Evolutionary conservation across 1,140 invertebrate genomes (phyloP).

Genomic region (Drosophila parabipectinata): DNA sequence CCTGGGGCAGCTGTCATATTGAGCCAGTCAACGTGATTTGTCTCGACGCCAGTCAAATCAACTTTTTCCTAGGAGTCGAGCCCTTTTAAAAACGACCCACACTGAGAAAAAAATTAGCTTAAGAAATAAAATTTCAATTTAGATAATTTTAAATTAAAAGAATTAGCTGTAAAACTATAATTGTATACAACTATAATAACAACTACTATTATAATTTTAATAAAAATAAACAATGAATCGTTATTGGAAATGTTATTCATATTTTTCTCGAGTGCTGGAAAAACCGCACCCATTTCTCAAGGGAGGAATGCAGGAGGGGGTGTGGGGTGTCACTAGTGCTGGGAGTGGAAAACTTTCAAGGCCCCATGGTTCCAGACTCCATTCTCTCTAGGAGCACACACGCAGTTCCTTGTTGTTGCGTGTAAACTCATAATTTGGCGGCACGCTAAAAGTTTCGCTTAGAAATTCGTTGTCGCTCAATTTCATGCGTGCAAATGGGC

Average conservation of each 20-base stretch:
- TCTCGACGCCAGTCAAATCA: constrained; percentile 57
- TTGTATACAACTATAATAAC: too few relatives aligned
- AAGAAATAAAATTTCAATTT: too few relatives aligned
- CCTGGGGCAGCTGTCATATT: constrained; percentile 60
- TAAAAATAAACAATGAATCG: background rate
- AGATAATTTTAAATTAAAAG: too few relatives aligned
- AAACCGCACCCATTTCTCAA: constrained; percentile 47
- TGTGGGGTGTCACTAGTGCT: background rate
- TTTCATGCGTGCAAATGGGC: constrained; percentile 53
- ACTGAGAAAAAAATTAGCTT: background rate
- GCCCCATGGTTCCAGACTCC: background rate
- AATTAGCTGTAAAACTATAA: too few relatives aligned
- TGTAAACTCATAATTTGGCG: constrained; percentile 65
- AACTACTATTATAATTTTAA: too few relatives aligned
- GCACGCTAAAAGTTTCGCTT: constrained; percentile 56
- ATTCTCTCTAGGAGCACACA: constrained; percentile 5
- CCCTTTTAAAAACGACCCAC: background rate
- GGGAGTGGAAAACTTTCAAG: constrained; percentile 48
- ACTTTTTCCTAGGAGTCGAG: constrained; percentile 26
- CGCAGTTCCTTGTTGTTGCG: constrained; percentile 42
- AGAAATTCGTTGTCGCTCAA: constrained; percentile 60
- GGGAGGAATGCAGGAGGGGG: background rate
- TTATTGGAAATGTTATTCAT: too few relatives aligned
- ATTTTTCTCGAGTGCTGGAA: background rate
- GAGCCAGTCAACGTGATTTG: constrained; percentile 73